phyloP scores from a whole-genome alignment of 2,888 invertebrate genomes.

The Caradrina clavipalpis region DNA sequence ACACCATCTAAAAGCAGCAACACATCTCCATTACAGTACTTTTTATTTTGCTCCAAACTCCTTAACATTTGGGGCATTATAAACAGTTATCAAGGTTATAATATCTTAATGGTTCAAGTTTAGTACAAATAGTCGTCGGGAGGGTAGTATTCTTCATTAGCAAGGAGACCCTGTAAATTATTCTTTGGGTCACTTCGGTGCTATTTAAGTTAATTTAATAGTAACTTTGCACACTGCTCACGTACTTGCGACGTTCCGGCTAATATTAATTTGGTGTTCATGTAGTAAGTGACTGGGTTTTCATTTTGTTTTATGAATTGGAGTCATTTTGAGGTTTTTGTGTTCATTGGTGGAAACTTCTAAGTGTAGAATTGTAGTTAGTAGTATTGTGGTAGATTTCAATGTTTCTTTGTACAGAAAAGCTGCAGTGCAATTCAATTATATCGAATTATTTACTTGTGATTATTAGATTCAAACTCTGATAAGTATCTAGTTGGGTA shows the following conservation, averaged over 20 bases:
- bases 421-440: too few species aligned
- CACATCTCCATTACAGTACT: slow-evolving; percentile 37
- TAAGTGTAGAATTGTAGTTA: too few species aligned
- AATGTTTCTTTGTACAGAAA: background rate
- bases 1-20: slow-evolving; percentile 29
- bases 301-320: slow-evolving; percentile 38
- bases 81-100: slow-evolving; percentile 80
- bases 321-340: slow-evolving; percentile 10
- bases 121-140: slow-evolving; percentile 84
- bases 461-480: background rate
- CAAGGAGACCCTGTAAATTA: slow-evolving; percentile 85
- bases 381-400: background rate
- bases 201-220: slow-evolving; percentile 89
- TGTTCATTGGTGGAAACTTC: background rate
- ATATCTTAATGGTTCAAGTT: slow-evolving; percentile 89
- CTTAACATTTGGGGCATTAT: slow-evolving; percentile 69
- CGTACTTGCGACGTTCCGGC: slow-evolving; percentile 74
- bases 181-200: slow-evolving; percentile 89
- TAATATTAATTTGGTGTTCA: slow-evolving; percentile 70
- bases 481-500: too few species aligned
- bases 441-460: too few species aligned
- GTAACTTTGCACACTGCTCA: slow-evolving; percentile 82
- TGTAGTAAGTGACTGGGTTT: slow-evolving; percentile 53
- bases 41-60: slow-evolving; percentile 62
- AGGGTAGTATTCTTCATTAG: slow-evolving; percentile 89